These are phyloP conservation scores for Barypeithes pellucidus DNA, from an alignment of 2,888 invertebrate species.

Conservation along the genomic window DNA sequence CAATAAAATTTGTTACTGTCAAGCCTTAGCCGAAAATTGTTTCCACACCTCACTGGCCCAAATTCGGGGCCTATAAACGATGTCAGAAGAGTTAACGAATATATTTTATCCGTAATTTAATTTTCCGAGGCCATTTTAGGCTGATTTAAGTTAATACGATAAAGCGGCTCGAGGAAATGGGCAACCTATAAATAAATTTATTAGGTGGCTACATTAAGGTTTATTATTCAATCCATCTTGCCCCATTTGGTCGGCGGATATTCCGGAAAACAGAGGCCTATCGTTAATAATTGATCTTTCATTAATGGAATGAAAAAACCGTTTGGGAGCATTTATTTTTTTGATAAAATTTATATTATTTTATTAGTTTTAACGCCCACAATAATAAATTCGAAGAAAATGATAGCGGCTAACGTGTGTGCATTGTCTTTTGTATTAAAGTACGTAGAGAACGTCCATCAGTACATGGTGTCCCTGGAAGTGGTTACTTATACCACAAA, in stretches of 20 bases:
- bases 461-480: too few relatives aligned
- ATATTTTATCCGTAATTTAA: conserved; percentile 45
- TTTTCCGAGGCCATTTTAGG: conserved; percentile 25
- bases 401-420: too few relatives aligned
- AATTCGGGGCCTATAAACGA: conserved; percentile 32
- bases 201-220: conserved; percentile 50
- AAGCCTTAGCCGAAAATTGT: too few relatives aligned
- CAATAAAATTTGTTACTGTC: too few relatives aligned
- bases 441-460: too few relatives aligned
- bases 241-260: conserved; percentile 23
- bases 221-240: conserved; percentile 52
- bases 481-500: too few relatives aligned
- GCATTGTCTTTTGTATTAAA: too few relatives aligned
- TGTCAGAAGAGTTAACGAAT: conserved; percentile 46
- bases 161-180: conserved; percentile 41
- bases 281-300: conserved; percentile 9
- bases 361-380: too few relatives aligned
- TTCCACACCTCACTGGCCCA: conserved; percentile 35
- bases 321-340: not conserved
- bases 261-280: not conserved
- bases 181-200: conserved; percentile 47
- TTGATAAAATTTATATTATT: not conserved
- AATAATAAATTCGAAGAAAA: too few relatives aligned
- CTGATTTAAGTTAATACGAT: conserved; percentile 46
- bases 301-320: not conserved